Evolutionary conservation across 2,888 invertebrate species (phyloP), one percentile per base, ranked within the genome.

Genomic region (Smittia aterrima): DNA sequence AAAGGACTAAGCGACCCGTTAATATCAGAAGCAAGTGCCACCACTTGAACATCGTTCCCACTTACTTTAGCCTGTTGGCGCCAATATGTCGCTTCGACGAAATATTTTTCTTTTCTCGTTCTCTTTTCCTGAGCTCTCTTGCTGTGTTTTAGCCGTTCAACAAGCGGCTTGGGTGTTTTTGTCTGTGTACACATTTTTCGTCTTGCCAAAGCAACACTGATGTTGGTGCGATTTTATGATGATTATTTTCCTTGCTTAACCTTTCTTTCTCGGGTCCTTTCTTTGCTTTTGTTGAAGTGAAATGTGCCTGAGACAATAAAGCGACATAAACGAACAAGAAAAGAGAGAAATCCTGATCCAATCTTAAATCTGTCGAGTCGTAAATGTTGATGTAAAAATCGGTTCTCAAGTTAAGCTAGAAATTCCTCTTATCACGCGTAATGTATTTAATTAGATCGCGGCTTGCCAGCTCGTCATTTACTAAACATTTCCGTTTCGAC

Each of bases 61-160:
- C 72, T 72, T 54, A 38, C 72, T 18, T 32, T 54, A 53, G 53
- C 53, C 72, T 32, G 32, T 53, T 53, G 72, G 72, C 72, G 72
- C 72, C 72, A 72, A 32, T 72, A 16, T 62, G 72, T 72, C 72
- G 72, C 54, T 54, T 72, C 72, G 62, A 72, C 72, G 40, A 72
- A 72, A 62, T 62, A 38, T 62, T 72, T 72, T 70, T 66, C 38
- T 70, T 70, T 72, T 72, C 62, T 72, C 72, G 72, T 72, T 72
- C 62, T 72, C 72, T 72, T 72, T 72, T 62, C 24, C 18, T 18
- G 53, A 62, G 72, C 72, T 72, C 72, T 72, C 72, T 72, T 72
- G 62, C 72, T 72, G 72, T 72, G 72, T 62, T 72, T 72, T 54
- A 54, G 72, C 27, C 72, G 72, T 62, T 72, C 72, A 72, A 72